Conservation (phyloP, 2,888 invertebrate species). For the Epinotia bilunana region DNA sequence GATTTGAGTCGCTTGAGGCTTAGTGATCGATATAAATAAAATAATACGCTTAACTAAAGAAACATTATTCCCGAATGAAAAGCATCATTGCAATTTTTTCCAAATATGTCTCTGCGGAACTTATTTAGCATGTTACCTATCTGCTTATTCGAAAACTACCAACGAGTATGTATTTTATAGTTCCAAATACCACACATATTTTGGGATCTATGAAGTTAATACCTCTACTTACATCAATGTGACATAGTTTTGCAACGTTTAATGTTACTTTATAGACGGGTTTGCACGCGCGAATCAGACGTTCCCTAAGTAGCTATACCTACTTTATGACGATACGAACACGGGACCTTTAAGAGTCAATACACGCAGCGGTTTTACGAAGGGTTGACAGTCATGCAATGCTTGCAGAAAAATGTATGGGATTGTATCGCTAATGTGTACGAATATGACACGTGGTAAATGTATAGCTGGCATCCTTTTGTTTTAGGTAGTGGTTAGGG, state of each 20-base stretch:
- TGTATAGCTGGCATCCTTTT: not conserved
- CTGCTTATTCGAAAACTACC: not conserved
- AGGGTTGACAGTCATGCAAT: constrained; percentile 18
- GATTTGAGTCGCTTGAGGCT: not conserved
- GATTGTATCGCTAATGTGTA: constrained; percentile 15
- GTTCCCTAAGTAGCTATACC: constrained; percentile 14
- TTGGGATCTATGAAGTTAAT: too few species aligned
- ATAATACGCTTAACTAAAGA: not conserved
- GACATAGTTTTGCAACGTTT: too few species aligned
- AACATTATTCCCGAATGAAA: not conserved
- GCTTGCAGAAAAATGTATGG: constrained; percentile 30
- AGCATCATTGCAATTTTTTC: not conserved
- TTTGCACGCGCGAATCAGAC: constrained; percentile 17
- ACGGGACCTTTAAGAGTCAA: constrained; percentile 28
- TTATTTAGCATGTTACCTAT: not conserved
- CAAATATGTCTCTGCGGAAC: not conserved
- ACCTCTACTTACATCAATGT: too few species aligned
- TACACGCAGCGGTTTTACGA: constrained; percentile 35
- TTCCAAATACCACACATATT: not conserved
- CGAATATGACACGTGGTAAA: constrained; percentile 8
- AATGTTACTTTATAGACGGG: not conserved
- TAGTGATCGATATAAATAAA: not conserved
- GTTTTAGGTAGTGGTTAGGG: not conserved
- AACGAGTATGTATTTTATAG: not conserved
- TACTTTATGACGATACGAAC: constrained; percentile 15